Base-by-base conservation (phyloP, 2,797 vertebrate species). In the Galagoides demidoff region DNA sequence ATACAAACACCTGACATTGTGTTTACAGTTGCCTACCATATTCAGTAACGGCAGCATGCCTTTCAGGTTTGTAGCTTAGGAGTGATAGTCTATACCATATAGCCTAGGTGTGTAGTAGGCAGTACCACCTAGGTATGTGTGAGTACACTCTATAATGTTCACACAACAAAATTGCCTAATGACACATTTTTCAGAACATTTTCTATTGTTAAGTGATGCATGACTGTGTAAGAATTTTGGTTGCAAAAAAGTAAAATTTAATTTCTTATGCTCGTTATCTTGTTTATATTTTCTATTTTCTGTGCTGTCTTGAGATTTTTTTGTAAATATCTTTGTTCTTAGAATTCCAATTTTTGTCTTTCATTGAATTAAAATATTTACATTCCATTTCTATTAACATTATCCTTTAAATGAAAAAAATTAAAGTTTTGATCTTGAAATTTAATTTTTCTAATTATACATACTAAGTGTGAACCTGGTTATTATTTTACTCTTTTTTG, bases 371-470 rank as follows among this genome's bases (percentile, higher is more conserved):
- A 70, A 86, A 85, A 88, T 57, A 77, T 31, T 89, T 34, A 55
- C 0, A 34, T 91, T 29, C 11, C 20, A 59, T 92, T 92, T 96
- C 43, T 89, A 43, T 55, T 76, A 78, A 22, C 79, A 29, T 19
- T 89, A 93, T 87, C 10, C 34, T 96, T 77, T 87, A 77, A 90
- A 66, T 64, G n/a, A 43, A 71, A 37, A 17, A 79, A 70, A 90
- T 20, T 55, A 9, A 55, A 19, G 17, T 55, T 55, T 55, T 20
- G 5, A 55, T 84, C 6, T 70, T 68, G 34, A 52, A 89, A 63
- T 20, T 61, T n/a, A 57, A 25, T 85, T 78, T 85, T 83, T 55
- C 57, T 82, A 63, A 63, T 81, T 79, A 55, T 52, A 85, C 86
- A 23, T 64, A 59, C 71, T 29, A 77, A 52, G 2, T 27, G 29